Evolutionary conservation across 2,888 invertebrate species (phyloP).

Genomic region (Coenonympha glycerion): DNA sequence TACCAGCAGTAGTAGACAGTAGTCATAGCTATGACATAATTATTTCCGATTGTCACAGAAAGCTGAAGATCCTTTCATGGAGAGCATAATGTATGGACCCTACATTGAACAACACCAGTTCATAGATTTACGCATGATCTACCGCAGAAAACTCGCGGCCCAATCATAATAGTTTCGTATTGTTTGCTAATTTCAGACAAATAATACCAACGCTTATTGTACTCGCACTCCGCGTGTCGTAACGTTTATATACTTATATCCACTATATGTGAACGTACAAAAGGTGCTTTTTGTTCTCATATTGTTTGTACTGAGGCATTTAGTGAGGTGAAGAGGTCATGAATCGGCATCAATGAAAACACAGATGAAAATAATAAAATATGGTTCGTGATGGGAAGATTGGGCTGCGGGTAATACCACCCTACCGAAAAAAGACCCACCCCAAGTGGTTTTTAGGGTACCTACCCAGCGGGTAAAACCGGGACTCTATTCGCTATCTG

Average conservation of each 20-base stretch:
- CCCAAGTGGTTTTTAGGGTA: no score
- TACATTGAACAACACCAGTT: no score
- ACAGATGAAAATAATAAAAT: no score
- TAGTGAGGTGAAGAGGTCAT: not conserved
- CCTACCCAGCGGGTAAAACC: no score
- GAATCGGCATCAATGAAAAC: not conserved
- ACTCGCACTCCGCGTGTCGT: slow-evolving; percentile 21
- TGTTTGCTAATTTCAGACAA: slow-evolving; percentile 27
- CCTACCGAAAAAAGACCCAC: no score
- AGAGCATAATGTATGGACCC: no score
- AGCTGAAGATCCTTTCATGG: no score
- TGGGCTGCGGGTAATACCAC: no score
- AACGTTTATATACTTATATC: slow-evolving; percentile 19
- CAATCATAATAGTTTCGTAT: slow-evolving; percentile 20
- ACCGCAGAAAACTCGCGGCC: slow-evolving; percentile 5
- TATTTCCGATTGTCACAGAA: no score
- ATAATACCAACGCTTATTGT: slow-evolving; percentile 22
- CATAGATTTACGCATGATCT: slow-evolving; percentile 7
- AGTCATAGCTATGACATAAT: no score
- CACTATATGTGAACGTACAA: slow-evolving; percentile 19
- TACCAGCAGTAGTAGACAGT: no score
- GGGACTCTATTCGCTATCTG: no score
- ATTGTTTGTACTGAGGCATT: slow-evolving; percentile 2
- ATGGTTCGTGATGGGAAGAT: not conserved
- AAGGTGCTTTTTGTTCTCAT: slow-evolving; percentile 16